Conservation (phyloP, 2,888 invertebrate species). For the Rambutsinella grinnellia region DNA sequence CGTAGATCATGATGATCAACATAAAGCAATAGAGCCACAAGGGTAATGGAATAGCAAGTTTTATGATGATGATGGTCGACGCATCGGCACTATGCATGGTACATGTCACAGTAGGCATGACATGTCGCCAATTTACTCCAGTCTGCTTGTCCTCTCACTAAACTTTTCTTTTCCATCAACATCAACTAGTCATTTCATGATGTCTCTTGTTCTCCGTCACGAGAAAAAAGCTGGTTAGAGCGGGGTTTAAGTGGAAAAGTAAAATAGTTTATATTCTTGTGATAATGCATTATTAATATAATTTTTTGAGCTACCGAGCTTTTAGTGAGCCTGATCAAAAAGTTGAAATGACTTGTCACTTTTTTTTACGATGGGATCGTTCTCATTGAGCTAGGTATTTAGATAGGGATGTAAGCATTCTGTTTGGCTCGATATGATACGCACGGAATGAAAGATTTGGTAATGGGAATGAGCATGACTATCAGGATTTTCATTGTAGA, state of each 20-base stretch:
- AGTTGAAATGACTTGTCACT: slow-evolving; percentile 15
- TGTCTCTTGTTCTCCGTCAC: background rate
- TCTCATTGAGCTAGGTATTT: background rate
- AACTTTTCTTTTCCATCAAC: background rate
- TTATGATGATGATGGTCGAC: slow-evolving; percentile 21
- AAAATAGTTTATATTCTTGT: slow-evolving; percentile 1
- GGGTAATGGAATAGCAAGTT: slow-evolving; percentile 6
- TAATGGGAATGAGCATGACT: background rate
- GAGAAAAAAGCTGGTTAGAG: background rate
- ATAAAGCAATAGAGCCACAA: slow-evolving; percentile 1
- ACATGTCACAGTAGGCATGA: slow-evolving; percentile 50
- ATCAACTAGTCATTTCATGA: slow-evolving; percentile 29
- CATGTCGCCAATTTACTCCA: slow-evolving; percentile 54
- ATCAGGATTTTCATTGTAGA: no score
- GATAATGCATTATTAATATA: slow-evolving; percentile 30
- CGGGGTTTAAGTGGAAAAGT: slow-evolving; percentile 1
- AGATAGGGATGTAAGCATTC: no score
- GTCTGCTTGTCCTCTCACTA: background rate
- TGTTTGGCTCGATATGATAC: no score
- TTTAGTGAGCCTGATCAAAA: background rate
- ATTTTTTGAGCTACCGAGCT: background rate
- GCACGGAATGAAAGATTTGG: background rate
- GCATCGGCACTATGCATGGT: slow-evolving; percentile 1
- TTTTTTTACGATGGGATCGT: background rate
- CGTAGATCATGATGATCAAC: slow-evolving; percentile 14